Evolutionary conservation across 2,113 vertebrate species (phyloP).

Genomic region (Cettia cetti): DNA sequence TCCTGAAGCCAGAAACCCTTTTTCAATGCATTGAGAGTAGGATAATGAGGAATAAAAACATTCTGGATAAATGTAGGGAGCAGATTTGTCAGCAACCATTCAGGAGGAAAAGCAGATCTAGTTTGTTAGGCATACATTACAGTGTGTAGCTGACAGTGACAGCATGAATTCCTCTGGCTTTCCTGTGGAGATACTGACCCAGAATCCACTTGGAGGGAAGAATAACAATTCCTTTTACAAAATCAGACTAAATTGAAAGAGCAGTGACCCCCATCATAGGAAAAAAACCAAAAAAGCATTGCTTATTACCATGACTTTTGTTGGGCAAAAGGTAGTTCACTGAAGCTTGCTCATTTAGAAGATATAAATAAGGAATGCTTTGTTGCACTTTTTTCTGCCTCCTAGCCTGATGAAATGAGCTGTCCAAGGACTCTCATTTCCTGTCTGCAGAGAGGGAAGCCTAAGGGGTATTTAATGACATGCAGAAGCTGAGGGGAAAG

Average conservation of each 20-base stretch:
- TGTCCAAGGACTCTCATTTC: neutral
- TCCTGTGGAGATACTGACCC: neutral
- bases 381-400: neutral
- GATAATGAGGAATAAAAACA: neutral
- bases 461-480: neutral
- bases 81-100: neutral
- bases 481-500: neutral
- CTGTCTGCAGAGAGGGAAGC: neutral
- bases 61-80: neutral
- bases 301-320: neutral
- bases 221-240: neutral
- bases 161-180: neutral
- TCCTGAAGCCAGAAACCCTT: neutral
- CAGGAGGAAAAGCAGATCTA: neutral
- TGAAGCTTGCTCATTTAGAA: neutral
- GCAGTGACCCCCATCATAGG: fast-evolving
- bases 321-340: neutral
- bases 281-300: neutral
- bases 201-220: neutral
- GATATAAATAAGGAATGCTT: neutral
- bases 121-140: neutral
- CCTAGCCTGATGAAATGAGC: neutral
- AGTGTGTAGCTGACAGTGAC: neutral
- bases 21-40: neutral
- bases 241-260: neutral